Conservation (phyloP, 2,797 vertebrate genomes). For the Betta splendens region DNA sequence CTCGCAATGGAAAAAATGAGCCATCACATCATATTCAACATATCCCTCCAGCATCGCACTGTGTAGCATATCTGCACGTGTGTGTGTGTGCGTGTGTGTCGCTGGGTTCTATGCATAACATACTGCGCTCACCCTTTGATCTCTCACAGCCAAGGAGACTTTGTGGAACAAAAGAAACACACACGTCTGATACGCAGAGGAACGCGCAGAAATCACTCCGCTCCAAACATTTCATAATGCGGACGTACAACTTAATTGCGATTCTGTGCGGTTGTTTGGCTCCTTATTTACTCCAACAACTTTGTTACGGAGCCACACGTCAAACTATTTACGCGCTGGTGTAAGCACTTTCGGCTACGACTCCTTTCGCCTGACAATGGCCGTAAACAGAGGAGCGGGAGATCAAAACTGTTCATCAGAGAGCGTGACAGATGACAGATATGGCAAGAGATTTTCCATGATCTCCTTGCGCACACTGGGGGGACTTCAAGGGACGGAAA, state of each 20-base stretch:
- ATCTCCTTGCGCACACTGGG: constrained; percentile 53
- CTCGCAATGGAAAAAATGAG: constrained; percentile 68
- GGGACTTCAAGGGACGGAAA: constrained; percentile 42
- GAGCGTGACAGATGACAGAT: constrained; percentile 82
- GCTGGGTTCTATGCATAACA: constrained; percentile 46
- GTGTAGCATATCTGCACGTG: constrained; percentile 17
- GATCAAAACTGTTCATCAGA: constrained; percentile 82
- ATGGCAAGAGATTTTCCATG: constrained; percentile 78
- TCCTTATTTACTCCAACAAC: constrained; percentile 81
- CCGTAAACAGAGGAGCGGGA: constrained; percentile 78
- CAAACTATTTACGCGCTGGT: constrained; percentile 84
- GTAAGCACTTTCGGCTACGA: constrained; percentile 83
- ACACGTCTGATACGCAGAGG: constrained; percentile 64
- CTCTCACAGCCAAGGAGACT: constrained; percentile 38
- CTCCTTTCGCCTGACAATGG: constrained; percentile 78
- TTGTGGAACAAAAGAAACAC: constrained; percentile 54
- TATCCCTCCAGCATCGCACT: constrained; percentile 53
- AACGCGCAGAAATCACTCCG: constrained; percentile 60
- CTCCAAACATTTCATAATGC: constrained; percentile 76
- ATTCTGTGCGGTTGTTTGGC: constrained; percentile 74
- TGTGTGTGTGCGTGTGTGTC: constrained; percentile 27
- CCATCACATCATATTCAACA: constrained; percentile 57
- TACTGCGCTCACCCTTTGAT: constrained; percentile 53
- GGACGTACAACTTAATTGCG: constrained; percentile 76
- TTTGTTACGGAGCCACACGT: constrained; percentile 82